Percentiles rank a stretch among this genome's conserved stretches.
Conservation (phyloP, 2,888 invertebrate genomes). For the Sisyra nigra region DNA sequence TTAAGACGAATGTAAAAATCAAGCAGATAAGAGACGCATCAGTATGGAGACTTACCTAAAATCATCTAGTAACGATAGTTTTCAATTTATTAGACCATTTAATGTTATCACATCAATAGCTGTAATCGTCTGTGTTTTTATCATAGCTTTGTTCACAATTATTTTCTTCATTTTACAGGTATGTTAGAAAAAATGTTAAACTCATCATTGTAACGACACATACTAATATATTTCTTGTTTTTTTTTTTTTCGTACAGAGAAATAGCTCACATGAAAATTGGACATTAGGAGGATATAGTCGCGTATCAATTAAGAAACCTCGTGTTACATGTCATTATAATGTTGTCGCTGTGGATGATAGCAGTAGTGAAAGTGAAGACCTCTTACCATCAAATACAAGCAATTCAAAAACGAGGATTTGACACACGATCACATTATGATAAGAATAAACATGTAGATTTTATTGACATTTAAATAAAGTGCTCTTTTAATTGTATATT, state of each 20-base stretch:
- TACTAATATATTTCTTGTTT: background rate
- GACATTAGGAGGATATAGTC: conserved; percentile 23
- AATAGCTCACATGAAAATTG: conserved; percentile 21
- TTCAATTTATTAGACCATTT: conserved; percentile 32
- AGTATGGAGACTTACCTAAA: conserved; percentile 27
- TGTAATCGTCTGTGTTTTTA: conserved; percentile 48
- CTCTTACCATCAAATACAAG: background rate
- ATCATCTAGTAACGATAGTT: conserved; percentile 21
- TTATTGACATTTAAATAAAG: background rate
- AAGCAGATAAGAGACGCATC: conserved; percentile 26
- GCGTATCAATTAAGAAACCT: conserved; percentile 29
- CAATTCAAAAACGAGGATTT: conserved; percentile 4
- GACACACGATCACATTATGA: conserved; percentile 3
- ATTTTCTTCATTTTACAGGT: conserved; percentile 62
- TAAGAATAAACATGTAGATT: background rate
- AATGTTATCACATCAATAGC: conserved; percentile 50
- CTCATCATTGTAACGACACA: background rate
- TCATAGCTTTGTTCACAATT: conserved; percentile 50
- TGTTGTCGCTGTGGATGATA: conserved; percentile 26
- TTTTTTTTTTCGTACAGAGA: conserved; percentile 19
- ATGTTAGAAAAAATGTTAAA: conserved; percentile 14
- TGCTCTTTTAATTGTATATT: conserved; percentile 6
- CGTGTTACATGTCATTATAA: conserved; percentile 31
- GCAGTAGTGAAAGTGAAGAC: conserved; percentile 24
- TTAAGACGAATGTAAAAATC: conserved; percentile 25